A percentile compares a stretch with the other conserved stretches of the same genome.
These are phyloP conservation scores for Philopotamus ludificatus DNA, from an alignment of 1,140 invertebrate species.

Conservation along the genomic window DNA sequence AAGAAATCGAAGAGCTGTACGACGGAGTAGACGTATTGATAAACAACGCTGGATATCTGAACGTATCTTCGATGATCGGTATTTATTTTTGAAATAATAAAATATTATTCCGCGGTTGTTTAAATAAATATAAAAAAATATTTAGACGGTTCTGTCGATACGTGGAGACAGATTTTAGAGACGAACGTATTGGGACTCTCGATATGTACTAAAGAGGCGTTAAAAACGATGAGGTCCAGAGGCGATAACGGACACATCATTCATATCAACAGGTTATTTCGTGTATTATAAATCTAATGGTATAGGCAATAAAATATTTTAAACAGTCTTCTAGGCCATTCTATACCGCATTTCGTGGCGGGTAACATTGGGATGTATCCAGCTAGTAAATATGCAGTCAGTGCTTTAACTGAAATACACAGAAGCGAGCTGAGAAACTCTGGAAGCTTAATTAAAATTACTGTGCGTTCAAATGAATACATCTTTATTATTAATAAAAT, in stretches of 20 bases:
- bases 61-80: not conserved
- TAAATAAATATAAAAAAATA: not conserved
- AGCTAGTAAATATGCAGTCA: constrained; percentile 70
- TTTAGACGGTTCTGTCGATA: constrained; percentile 16
- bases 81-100: not conserved
- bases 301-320: too few species aligned
- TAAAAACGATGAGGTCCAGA: constrained; percentile 60
- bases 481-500: too few species aligned
- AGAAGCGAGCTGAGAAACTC: constrained; percentile 61
- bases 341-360: too few species aligned
- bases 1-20: constrained; percentile 50
- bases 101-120: not conserved
- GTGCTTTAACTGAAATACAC: constrained; percentile 62
- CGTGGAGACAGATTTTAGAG: constrained; percentile 42
- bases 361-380: constrained; percentile 64
- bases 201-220: constrained; percentile 58
- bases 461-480: constrained; percentile 59
- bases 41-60: constrained; percentile 56
- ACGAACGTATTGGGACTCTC: constrained; percentile 60
- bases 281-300: too few species aligned
- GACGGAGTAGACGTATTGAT: constrained; percentile 60
- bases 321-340: too few species aligned
- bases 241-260: too few species aligned
- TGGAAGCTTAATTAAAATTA: constrained; percentile 63
- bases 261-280: constrained; percentile 60